Base-by-base conservation (phyloP, 2,113 vertebrate species). In the Myiagra hebetior region DNA sequence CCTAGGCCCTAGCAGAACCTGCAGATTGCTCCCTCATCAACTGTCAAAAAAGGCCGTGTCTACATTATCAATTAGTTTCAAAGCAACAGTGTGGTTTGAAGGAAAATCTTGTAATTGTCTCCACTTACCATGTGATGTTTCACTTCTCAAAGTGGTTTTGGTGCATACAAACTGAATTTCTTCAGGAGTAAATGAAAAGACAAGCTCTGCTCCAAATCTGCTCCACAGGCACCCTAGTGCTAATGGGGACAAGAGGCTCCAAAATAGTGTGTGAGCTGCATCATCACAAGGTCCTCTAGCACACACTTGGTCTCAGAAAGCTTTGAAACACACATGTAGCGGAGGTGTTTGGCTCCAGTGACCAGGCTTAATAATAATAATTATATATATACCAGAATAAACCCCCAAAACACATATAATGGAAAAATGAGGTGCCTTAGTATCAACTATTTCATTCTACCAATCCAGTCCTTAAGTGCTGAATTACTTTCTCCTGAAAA, bases 51-150 rank as follows among this genome's bases (percentile, higher is more conserved):
- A 86, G 86, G 26, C 86, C 91, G n/a, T 24, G 42, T 86, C 91
- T 77, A 50, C 30, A 55, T 55, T 52, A 80, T 68, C 22, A 8
- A 31, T 91, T 83, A 31, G 39, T 91, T 94, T 89, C 64, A 92
- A 92, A 81, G 76, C 59, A 91, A 26, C 39, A 39, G 42, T 57
- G 68, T 2, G 15, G 41, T 84, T 86, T 69, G 60, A 42, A 81
- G n/a, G 55, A 91, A 89, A 92, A 87, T 89, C 84, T 62, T 57
- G 14, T 70, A 41, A 81, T 93, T 94, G 95, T 92, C 84, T 91
- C 39, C 47, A 41, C 44, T 77, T 92, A 64, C 52, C 73, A 47
- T 84, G 94, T 78, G 63, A 37, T 91, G 59, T 85, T 89, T 93
- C 83, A 78, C 72, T 84, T 92, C 68, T 91, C 63, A 65, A 79